A percentile compares a stretch with the other conserved stretches of the same genome.
phyloP scores from a whole-genome alignment of 2,113 vertebrate species.

The Casuarius casuarius region DNA sequence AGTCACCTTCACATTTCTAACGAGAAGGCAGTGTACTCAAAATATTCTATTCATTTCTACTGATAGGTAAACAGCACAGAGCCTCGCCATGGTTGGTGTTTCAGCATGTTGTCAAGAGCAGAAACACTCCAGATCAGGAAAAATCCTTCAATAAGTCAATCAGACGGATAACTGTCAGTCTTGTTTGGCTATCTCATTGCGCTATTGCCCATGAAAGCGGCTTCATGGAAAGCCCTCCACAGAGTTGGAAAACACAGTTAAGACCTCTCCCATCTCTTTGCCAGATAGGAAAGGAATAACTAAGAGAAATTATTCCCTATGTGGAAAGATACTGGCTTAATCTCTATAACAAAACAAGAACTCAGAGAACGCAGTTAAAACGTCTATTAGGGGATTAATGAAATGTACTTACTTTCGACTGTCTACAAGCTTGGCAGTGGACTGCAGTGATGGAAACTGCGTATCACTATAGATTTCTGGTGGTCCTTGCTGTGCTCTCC shows the following conservation, averaged over 20 bases:
- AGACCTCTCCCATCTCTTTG: neutral
- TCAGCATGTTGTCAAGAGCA: neutral
- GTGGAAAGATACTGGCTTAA: neutral
- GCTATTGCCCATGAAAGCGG: neutral
- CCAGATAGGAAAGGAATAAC: neutral
- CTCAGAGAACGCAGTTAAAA: neutral
- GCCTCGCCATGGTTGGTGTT: neutral
- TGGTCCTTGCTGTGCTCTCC: constrained; percentile 87
- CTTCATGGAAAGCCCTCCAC: neutral
- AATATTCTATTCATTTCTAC: neutral
- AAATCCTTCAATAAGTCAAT: neutral
- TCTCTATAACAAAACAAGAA: neutral
- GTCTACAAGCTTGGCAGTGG: constrained; percentile 95
- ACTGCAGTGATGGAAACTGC: constrained; percentile 94
- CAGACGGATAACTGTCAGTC: neutral
- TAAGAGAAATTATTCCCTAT: too few relatives aligned
- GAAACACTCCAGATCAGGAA: neutral
- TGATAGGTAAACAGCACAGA: neutral
- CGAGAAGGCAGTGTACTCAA: neutral
- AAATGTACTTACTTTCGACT: constrained; percentile 89
- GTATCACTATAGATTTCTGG: constrained; percentile 94
- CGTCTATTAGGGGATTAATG: rapidly evolving
- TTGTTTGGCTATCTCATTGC: neutral
- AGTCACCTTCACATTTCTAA: neutral
- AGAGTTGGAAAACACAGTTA: neutral